phyloP scores from a whole-genome alignment of 1,140 invertebrate genomes.

The Glomeris maerens region DNA sequence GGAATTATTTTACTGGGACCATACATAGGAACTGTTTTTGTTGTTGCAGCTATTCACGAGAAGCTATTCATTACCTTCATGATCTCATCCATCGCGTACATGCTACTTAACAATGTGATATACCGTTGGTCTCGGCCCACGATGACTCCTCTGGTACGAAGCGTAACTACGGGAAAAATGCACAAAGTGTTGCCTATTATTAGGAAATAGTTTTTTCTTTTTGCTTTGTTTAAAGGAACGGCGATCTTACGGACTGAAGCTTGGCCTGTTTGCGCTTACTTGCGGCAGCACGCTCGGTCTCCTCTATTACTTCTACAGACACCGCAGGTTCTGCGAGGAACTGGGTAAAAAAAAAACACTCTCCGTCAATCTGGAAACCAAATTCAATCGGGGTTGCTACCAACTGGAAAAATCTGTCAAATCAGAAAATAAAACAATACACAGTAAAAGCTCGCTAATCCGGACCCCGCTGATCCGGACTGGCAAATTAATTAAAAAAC shows the following conservation, averaged over 20 bases:
- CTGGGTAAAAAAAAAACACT: no score
- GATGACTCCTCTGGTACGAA: conserved; percentile 5
- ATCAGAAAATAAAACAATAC: no score
- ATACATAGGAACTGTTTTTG: conserved; percentile 8
- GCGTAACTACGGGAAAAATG: no score
- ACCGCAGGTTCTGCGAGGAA: conserved; percentile 70
- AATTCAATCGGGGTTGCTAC: no score
- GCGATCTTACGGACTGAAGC: conserved; percentile 48
- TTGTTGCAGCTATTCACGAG: conserved; percentile 67
- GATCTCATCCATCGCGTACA: conserved; percentile 68
- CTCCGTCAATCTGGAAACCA: no score
- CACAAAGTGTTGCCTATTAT: background rate
- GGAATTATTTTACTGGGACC: no score
- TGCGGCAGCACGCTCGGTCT: conserved; percentile 62
- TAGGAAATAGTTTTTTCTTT: conserved; percentile 5
- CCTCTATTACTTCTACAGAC: conserved; percentile 70
- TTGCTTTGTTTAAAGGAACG: conserved; percentile 24
- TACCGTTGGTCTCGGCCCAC: conserved; percentile 22
- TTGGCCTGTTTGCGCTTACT: conserved; percentile 56
- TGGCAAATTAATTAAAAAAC: no score
- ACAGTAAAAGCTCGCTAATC: no score
- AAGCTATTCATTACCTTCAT: conserved; percentile 87
- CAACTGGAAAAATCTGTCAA: no score
- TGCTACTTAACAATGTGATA: conserved; percentile 40
- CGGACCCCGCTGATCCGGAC: no score